A percentile compares a stretch with the other conserved stretches of the same genome.
Conservation (phyloP, 1,140 invertebrate genomes). For the Triops cancriformis region DNA sequence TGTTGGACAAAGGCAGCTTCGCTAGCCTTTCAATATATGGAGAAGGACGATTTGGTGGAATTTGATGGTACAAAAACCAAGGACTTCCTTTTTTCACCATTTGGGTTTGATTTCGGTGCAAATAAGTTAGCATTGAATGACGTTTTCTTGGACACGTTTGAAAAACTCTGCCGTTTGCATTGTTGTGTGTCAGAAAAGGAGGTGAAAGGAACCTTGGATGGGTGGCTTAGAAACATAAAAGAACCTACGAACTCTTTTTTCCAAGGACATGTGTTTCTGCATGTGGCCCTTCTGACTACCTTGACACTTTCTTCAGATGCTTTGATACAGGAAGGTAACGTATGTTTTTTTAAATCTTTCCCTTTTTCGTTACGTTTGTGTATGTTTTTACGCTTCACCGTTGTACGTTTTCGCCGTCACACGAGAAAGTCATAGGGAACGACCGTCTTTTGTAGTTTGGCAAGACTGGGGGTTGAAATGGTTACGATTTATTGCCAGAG, state of each 20-base stretch:
- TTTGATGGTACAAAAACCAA: neutral
- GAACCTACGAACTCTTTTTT: neutral
- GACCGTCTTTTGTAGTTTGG: neutral
- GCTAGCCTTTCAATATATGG: neutral
- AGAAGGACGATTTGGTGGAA: neutral
- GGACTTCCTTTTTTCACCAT: neutral
- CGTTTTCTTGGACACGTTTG: neutral
- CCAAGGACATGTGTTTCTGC: neutral
- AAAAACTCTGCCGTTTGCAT: neutral
- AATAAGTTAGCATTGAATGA: neutral
- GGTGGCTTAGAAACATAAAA: neutral
- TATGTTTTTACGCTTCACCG: neutral
- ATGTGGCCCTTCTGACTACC: neutral
- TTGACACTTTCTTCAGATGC: neutral
- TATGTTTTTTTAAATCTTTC: neutral
- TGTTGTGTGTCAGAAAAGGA: neutral
- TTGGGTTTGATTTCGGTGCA: neutral
- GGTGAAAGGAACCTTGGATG: neutral
- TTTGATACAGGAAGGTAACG: neutral
- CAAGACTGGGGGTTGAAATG: neutral
- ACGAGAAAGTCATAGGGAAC: neutral
- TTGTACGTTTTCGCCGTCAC: neutral
- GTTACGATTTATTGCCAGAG: neutral
- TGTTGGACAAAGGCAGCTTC: neutral
- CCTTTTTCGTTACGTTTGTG: neutral